phyloP scores from a whole-genome alignment of 2,113 vertebrate species.

The Rhineura floridana region DNA sequence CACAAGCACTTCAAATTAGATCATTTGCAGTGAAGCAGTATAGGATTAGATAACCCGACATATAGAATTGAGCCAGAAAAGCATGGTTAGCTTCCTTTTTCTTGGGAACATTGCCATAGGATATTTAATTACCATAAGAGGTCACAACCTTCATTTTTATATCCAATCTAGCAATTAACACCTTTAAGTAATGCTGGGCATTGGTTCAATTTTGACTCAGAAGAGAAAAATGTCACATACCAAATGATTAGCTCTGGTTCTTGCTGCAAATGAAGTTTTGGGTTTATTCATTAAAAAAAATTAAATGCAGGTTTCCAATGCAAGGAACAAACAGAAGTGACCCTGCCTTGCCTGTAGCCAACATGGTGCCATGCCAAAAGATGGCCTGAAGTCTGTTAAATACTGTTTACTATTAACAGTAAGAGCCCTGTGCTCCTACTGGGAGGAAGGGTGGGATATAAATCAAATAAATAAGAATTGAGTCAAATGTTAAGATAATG shows the following conservation, averaged over 20 bases:
- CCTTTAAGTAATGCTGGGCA: neutral
- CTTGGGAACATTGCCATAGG: constrained; percentile 13
- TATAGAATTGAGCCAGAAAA: constrained; percentile 15
- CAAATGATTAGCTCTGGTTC: neutral
- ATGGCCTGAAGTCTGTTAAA: constrained; percentile 29
- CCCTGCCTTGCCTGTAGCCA: neutral
- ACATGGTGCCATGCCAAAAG: constrained; percentile 15
- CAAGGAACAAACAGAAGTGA: neutral
- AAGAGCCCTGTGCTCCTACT: too few species aligned
- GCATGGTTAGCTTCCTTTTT: neutral
- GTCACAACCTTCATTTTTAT: constrained; percentile 20
- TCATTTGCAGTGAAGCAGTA: neutral
- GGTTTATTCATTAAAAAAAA: neutral
- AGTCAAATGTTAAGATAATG: constrained; percentile 9
- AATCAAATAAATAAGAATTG: too few species aligned
- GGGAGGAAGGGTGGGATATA: too few species aligned
- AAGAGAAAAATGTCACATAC: neutral
- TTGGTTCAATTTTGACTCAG: neutral
- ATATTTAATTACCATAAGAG: constrained; percentile 36
- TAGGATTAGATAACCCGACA: neutral
- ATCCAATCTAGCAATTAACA: constrained; percentile 21
- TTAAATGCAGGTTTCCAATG: neutral
- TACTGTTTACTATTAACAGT: neutral
- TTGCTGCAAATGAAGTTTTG: neutral
- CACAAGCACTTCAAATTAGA: neutral